A percentile compares a stretch with the other conserved stretches of the same genome.
Evolutionary conservation across 1,140 invertebrate genomes (phyloP).

Genomic region (Microplitis mediator): DNA sequence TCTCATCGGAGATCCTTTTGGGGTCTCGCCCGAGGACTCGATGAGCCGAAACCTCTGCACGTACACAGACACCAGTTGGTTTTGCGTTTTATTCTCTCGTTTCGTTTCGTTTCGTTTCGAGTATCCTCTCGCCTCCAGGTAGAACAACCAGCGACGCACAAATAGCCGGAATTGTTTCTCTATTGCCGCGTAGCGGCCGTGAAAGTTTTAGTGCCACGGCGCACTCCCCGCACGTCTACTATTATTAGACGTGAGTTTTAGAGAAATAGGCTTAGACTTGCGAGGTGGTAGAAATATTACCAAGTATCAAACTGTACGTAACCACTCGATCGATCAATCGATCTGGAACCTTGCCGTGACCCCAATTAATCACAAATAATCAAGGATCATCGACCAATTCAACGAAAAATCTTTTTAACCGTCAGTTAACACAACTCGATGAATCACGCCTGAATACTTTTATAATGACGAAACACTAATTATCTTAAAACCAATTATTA

Average conservation of each 20-base stretch:
- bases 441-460: too few species aligned
- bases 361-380: conserved; percentile 18
- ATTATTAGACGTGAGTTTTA: too few species aligned
- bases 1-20: conserved; percentile 10
- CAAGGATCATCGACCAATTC: conserved; percentile 19
- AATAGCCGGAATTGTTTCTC: neutral
- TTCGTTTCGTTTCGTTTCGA: too few species aligned
- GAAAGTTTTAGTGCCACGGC: too few species aligned
- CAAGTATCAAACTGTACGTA: too few species aligned
- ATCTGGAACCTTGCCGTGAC: neutral
- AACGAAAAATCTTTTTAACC: neutral
- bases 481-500: too few species aligned
- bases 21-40: conserved; percentile 36
- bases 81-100: neutral
- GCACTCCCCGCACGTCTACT: too few species aligned
- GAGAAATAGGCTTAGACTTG: too few species aligned
- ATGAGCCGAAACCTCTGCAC: neutral
- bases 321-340: neutral
- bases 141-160: neutral
- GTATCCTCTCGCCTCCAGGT: neutral
- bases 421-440: neutral
- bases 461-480: too few species aligned
- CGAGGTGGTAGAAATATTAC: too few species aligned
- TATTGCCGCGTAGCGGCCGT: too few species aligned
- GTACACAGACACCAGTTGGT: neutral